These are phyloP conservation scores for Macaca fascicularis DNA, from an alignment of 2,113 vertebrate genomes.

Conservation along the genomic window T2T-MFA8v1.1 NC_088391.1:30796501-30797000, in stretches of 20 bases:
- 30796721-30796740: slow-evolving; percentile 39
- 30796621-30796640: background rate
- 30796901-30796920: background rate
- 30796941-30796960: background rate
- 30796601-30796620: background rate
- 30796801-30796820: background rate
- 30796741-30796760: slow-evolving; percentile 16
- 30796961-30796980: no score
- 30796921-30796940: background rate
- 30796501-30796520: background rate
- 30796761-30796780: background rate
- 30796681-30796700: background rate
- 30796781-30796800: background rate
- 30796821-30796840: background rate
- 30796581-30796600: background rate
- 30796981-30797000: no score
- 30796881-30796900: background rate
- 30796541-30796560: background rate
- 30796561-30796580: background rate
- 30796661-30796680: background rate
- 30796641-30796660: background rate
- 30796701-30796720: background rate
- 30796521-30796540: background rate
- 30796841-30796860: slow-evolving; percentile 7
- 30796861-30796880: background rate